phyloP scores from a whole-genome alignment of 2,113 vertebrate species.

The Pseudorasbora parva region DNA sequence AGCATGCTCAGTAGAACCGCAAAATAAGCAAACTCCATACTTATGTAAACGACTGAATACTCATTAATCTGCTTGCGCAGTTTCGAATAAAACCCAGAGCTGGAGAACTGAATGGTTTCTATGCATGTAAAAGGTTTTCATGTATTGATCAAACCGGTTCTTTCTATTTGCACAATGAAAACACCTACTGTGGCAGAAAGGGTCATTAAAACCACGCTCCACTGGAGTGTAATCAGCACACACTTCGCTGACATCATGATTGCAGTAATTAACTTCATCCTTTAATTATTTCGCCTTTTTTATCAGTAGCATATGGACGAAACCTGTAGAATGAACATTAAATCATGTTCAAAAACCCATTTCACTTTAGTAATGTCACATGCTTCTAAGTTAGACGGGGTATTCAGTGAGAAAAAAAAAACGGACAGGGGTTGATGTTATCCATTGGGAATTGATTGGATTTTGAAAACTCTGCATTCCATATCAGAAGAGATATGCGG shows the following conservation, averaged over 20 bases:
- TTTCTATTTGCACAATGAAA: conserved; percentile 19
- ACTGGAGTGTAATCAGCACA: neutral
- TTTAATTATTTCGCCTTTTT: neutral
- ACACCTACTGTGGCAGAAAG: neutral
- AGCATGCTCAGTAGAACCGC: conserved; percentile 61
- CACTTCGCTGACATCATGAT: neutral
- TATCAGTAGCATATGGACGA: neutral
- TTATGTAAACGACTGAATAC: conserved; percentile 66
- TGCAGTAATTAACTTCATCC: conserved; percentile 7
- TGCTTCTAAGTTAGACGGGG: neutral
- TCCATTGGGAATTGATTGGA: neutral
- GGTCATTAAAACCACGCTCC: conserved; percentile 1
- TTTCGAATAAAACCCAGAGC: conserved; percentile 38
- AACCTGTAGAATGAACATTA: neutral
- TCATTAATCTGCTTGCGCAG: conserved; percentile 50
- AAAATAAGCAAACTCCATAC: conserved; percentile 55
- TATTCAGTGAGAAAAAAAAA: neutral
- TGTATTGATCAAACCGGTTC: conserved; percentile 16
- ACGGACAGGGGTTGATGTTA: neutral
- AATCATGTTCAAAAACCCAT: neutral
- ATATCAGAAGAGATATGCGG: neutral
- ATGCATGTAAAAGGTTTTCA: conserved; percentile 7
- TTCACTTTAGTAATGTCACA: neutral
- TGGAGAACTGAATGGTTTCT: neutral
- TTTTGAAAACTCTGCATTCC: neutral